Conservation (phyloP, 2,113 vertebrate species). For the Ammodytes dubius region DNA sequence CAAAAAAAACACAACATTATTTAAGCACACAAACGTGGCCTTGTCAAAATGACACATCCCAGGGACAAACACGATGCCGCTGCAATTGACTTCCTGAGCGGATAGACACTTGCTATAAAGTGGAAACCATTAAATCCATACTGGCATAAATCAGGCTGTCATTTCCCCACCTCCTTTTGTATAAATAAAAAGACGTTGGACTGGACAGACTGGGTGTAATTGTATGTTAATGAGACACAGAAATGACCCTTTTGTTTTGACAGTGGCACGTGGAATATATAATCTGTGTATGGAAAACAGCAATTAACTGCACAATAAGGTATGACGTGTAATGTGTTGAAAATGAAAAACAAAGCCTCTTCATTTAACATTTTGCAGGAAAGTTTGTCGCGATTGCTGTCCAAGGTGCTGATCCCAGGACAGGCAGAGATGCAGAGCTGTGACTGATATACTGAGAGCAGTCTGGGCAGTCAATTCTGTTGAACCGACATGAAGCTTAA, state of each 20-base stretch:
- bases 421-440: neutral
- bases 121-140: slow-evolving; percentile 47
- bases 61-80: slow-evolving; percentile 44
- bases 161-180: slow-evolving; percentile 13
- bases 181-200: slow-evolving; percentile 8
- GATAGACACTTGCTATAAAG: slow-evolving; percentile 42
- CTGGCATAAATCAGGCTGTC: slow-evolving; percentile 34
- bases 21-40: slow-evolving; percentile 4
- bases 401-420: slow-evolving; percentile 47
- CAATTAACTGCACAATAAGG: neutral
- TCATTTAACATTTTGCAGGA: neutral
- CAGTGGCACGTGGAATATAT: neutral
- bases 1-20: neutral
- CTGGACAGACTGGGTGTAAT: slow-evolving; percentile 21
- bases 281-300: slow-evolving; percentile 7
- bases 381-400: slow-evolving; percentile 19
- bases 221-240: slow-evolving; percentile 45
- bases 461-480: neutral
- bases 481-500: neutral
- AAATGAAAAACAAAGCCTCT: too few species aligned
- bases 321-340: neutral
- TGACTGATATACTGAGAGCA: neutral
- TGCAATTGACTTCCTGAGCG: slow-evolving; percentile 40
- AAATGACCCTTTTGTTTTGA: slow-evolving; percentile 33
- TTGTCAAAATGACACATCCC: slow-evolving; percentile 32